phyloP scores from a whole-genome alignment of 2,113 vertebrate genomes.

The Hassar affinis region DNA sequence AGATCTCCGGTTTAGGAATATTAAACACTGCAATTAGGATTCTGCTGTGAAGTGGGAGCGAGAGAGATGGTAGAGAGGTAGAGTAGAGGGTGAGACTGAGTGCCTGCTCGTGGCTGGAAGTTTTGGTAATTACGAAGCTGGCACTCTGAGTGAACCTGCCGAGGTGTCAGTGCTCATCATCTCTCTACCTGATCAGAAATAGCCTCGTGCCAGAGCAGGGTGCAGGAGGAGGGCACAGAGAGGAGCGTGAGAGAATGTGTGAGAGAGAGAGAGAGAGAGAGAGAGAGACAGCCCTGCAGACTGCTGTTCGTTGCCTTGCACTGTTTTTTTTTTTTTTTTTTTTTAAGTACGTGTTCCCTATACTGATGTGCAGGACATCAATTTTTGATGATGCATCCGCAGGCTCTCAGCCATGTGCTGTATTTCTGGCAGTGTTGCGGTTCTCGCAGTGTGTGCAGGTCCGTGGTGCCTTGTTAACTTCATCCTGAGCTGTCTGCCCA shows the following conservation, averaged over 20 bases:
- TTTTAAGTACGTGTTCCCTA: slow-evolving; percentile 74
- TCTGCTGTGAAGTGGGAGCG: slow-evolving; percentile 41
- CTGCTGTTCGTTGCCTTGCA: slow-evolving; percentile 62
- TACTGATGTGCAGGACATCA: slow-evolving; percentile 76
- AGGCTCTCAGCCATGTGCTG: slow-evolving; percentile 50
- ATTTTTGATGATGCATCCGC: slow-evolving; percentile 68
- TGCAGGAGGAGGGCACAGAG: slow-evolving; percentile 57
- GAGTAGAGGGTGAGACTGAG: slow-evolving; percentile 3
- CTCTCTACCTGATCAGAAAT: slow-evolving; percentile 78
- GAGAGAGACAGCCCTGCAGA: slow-evolving; percentile 50
- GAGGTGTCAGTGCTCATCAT: slow-evolving; percentile 76
- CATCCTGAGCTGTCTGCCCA: slow-evolving; percentile 50
- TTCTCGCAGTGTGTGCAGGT: slow-evolving; percentile 41
- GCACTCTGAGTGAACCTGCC: slow-evolving; percentile 76
- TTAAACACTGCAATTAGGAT: slow-evolving; percentile 73
- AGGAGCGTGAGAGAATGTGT: slow-evolving; percentile 26
- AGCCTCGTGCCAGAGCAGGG: slow-evolving; percentile 61
- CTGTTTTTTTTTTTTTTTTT: slow-evolving; percentile 28
- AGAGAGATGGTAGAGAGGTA: neutral
- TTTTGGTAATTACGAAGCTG: slow-evolving; percentile 72
- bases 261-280: slow-evolving; percentile 23
- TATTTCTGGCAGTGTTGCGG: slow-evolving; percentile 41
- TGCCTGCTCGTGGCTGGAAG: slow-evolving; percentile 61
- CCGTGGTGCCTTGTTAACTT: slow-evolving; percentile 53
- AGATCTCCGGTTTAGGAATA: slow-evolving; percentile 70